phyloP scores from a whole-genome alignment of 2,113 vertebrate genomes.

The Arenaria interpres region DNA sequence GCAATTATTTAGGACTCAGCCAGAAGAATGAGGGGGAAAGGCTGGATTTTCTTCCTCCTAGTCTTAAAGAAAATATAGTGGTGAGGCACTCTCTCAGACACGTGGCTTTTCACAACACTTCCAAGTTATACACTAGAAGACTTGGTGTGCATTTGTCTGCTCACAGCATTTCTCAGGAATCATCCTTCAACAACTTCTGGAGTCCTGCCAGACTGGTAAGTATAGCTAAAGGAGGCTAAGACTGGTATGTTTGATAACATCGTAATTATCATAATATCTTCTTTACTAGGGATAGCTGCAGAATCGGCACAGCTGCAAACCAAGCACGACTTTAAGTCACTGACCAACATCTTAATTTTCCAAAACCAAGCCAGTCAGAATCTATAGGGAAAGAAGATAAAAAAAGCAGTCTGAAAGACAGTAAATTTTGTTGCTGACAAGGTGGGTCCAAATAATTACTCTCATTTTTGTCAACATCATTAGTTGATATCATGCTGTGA shows the following conservation, averaged over 20 bases:
- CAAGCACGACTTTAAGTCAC: background rate
- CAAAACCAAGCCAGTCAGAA: rapidly evolving
- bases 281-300: background rate
- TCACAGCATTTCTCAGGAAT: background rate
- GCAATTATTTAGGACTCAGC: background rate
- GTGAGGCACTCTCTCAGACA: background rate
- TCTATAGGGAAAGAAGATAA: background rate
- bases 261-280: background rate
- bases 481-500: background rate
- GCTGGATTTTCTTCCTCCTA: background rate
- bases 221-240: background rate
- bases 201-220: background rate
- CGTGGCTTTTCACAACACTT: background rate
- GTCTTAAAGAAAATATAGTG: background rate
- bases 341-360: background rate
- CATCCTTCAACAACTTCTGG: background rate
- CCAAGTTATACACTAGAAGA: background rate
- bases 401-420: background rate
- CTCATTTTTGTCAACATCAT: background rate
- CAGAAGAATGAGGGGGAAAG: background rate
- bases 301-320: background rate
- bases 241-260: background rate
- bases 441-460: background rate
- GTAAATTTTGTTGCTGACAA: background rate
- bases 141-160: background rate